A percentile compares a stretch with the other conserved stretches of the same genome.
These are phyloP conservation scores for Nesoenas mayeri DNA, from an alignment of 2,113 vertebrate species.

Conservation along the genomic window DNA sequence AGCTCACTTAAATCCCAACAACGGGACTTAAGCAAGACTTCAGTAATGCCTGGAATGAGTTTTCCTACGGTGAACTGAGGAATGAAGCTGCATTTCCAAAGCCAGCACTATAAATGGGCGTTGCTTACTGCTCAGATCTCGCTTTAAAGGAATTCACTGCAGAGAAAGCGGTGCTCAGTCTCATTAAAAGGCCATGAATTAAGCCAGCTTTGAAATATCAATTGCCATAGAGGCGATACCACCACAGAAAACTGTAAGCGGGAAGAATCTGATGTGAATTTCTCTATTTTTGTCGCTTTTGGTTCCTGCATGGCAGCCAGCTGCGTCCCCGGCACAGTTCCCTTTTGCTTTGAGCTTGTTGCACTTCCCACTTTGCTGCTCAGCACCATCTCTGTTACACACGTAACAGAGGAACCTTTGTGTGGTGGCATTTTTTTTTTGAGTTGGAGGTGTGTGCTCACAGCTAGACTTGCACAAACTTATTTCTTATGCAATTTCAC, in stretches of 20 bases:
- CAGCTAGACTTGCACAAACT: rapidly evolving
- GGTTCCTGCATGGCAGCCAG: neutral
- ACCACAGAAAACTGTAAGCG: neutral
- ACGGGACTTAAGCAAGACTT: neutral
- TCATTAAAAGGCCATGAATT: neutral
- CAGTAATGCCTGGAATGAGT: conserved; percentile 16
- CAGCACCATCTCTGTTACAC: neutral
- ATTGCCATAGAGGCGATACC: neutral
- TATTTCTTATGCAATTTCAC: neutral
- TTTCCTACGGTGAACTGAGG: neutral
- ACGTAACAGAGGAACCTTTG: neutral
- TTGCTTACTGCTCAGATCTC: neutral
- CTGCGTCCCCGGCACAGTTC: neutral
- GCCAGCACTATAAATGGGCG: neutral
- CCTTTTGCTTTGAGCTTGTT: neutral
- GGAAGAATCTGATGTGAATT: neutral
- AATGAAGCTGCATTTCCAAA: neutral
- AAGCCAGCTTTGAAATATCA: neutral
- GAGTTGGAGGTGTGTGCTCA: neutral
- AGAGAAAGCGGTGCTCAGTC: neutral
- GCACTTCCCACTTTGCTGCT: neutral
- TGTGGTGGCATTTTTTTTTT: neutral
- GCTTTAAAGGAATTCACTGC: neutral
- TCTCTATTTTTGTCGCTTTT: neutral
- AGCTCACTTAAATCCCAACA: neutral